phyloP scores from a whole-genome alignment of 2,113 vertebrate species.

The Callipepla californica region DNA sequence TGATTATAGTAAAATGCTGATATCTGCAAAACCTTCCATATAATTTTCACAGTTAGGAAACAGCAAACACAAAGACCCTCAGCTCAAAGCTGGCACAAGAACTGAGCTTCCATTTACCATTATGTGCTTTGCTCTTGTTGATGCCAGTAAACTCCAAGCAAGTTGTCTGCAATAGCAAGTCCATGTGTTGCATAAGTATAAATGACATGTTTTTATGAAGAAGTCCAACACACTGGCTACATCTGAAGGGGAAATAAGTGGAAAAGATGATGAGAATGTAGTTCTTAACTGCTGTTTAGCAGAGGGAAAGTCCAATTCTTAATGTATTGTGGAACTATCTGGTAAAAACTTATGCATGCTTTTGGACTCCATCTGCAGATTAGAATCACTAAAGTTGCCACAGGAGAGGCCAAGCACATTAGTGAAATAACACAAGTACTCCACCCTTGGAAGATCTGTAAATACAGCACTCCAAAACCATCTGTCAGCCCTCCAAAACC shows the following conservation, averaged over 20 bases:
- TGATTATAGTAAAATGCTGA: slow-evolving; percentile 71
- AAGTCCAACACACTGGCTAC: slow-evolving; percentile 14
- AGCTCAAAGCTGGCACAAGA: slow-evolving; percentile 37
- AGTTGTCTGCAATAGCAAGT: slow-evolving; percentile 64
- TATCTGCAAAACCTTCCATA: slow-evolving; percentile 67
- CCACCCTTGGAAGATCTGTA: slow-evolving; percentile 37
- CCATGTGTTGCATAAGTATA: slow-evolving; percentile 43
- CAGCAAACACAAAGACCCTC: slow-evolving; percentile 56
- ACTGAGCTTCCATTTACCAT: slow-evolving; percentile 57
- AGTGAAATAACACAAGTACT: background rate
- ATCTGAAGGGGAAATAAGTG: slow-evolving; percentile 6
- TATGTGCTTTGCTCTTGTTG: slow-evolving; percentile 57
- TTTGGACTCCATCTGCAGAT: background rate
- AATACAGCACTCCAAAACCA: slow-evolving; percentile 8
- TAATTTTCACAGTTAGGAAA: slow-evolving; percentile 69
- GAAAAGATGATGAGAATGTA: slow-evolving; percentile 1
- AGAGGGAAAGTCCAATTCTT: background rate
- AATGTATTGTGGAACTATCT: background rate
- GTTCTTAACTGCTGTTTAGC: background rate
- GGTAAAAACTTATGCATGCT: slow-evolving; percentile 18
- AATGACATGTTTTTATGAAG: slow-evolving; percentile 49
- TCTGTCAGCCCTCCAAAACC: slow-evolving; percentile 26
- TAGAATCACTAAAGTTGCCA: background rate
- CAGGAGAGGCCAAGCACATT: background rate
- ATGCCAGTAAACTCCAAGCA: slow-evolving; percentile 70